Percentiles rank a stretch among this genome's conserved stretches.
These are phyloP conservation scores for Nephila pilipes DNA, from an alignment of 1,140 invertebrate genomes.

Conservation along the genomic window DNA sequence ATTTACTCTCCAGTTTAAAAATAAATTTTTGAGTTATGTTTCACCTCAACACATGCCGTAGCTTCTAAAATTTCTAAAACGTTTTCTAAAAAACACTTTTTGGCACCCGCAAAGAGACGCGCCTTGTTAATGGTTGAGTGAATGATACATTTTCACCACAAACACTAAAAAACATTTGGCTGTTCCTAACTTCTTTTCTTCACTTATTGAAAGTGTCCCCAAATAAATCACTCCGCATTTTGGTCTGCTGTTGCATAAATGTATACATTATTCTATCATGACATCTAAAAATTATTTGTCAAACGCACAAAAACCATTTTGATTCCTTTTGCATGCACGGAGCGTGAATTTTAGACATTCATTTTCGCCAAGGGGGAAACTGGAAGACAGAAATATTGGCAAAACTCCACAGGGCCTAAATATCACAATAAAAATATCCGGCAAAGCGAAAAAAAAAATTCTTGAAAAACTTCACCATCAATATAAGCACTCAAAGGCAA, in stretches of 20 bases:
- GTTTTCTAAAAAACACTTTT: background rate
- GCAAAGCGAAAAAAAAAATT: background rate
- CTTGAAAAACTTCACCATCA: background rate
- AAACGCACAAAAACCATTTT: slow-evolving; percentile 28
- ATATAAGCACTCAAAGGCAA: slow-evolving; percentile 31
- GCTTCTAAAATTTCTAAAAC: background rate
- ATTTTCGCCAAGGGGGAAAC: background rate
- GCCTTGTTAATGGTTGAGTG: background rate
- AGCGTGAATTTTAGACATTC: slow-evolving; percentile 17
- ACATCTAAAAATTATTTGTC: slow-evolving; percentile 50
- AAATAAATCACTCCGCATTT: background rate
- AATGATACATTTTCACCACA: slow-evolving; percentile 22
- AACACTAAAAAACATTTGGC: slow-evolving; percentile 22
- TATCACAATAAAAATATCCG: slow-evolving; percentile 19
- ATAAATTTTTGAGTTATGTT: background rate
- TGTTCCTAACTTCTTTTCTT: slow-evolving; percentile 40
- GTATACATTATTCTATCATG: slow-evolving; percentile 46
- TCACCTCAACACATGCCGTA: background rate
- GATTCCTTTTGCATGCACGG: slow-evolving; percentile 8
- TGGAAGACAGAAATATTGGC: slow-evolving; percentile 53
- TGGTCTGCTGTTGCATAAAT: background rate
- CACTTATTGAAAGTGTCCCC: slow-evolving; percentile 40
- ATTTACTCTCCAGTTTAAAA: background rate
- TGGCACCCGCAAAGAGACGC: background rate
- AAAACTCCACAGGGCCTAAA: slow-evolving; percentile 34